Base-by-base conservation (phyloP, 2,797 vertebrate species). In the Macropus fuliginosus region DNA sequence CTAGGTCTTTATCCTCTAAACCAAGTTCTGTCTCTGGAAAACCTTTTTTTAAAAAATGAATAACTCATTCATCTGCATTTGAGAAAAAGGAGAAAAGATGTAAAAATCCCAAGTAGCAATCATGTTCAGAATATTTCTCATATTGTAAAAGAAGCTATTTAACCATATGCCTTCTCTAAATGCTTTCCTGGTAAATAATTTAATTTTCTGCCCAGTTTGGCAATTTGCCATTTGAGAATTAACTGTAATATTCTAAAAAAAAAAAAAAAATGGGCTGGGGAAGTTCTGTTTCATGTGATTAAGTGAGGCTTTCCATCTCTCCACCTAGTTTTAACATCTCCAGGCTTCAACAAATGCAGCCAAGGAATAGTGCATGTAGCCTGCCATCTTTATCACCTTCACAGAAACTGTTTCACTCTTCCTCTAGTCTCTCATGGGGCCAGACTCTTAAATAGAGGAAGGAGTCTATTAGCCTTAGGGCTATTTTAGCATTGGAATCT, bases 401-500 rank as follows among this genome's bases (percentile, higher is more conserved):
- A 56, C 55, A 96, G 94, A 94, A 87, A 55, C 40, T 94, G 28
- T 29, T 94, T 87, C 18, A 4, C 81, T 55, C 16, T 90, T 59
- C 31, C 40, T 92, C 21, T 96, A 28, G 54, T 91, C 55, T 66
- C 50, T 34, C 56, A 62, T 40, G 21, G 4, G 59, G 0, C 29
- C 57, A 54, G 54, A 4, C n/a, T 94, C 90, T 92, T 54, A 91
- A 90, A 59, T 90, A 93, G 56, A 97, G 93, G 93, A 54, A 54
- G 62, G 14, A 91, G 4, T 96, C 95, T 16, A 56, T n/a, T 96
- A 95, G 55, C 66, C 91, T 50, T 56, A 55, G 2, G 93, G 55
- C 55, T 92, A 94, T 87, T 94, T 52, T 92, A 92, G 40, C 8
- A 74, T 13, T 21, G 5, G 4, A 54, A 12, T 14, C 31, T 91